Conservation (phyloP, 1,140 invertebrate genomes). For the Heliothis subflexa region DNA sequence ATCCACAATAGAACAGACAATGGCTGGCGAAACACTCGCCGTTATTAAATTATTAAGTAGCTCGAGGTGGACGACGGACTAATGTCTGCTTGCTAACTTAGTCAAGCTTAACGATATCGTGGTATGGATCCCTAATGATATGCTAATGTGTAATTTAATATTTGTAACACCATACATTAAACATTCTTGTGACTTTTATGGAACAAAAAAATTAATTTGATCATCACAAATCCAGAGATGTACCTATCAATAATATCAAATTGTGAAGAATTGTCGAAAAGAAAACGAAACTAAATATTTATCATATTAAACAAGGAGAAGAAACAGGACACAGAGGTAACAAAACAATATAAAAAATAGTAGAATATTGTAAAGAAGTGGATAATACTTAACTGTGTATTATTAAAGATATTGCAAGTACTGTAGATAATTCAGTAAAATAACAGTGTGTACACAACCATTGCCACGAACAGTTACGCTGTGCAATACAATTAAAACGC, state of each 20-base stretch:
- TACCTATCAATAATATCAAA: too few species aligned
- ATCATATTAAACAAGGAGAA: background rate
- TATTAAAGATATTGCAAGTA: constrained; percentile 14
- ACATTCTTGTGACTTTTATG: background rate
- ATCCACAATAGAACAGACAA: constrained; percentile 65
- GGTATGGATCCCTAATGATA: background rate
- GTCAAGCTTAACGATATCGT: constrained; percentile 5
- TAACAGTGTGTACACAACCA: constrained; percentile 7
- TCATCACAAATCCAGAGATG: too few species aligned
- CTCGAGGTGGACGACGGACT: constrained; percentile 43
- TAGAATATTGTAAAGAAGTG: background rate
- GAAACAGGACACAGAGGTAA: background rate
- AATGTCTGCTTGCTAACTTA: constrained; percentile 43
- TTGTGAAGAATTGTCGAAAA: too few species aligned
- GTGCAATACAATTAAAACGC: constrained; percentile 3
- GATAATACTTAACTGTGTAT: background rate
- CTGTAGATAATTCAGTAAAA: background rate
- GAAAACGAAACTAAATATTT: background rate
- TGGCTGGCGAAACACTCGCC: constrained; percentile 67
- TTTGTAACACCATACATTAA: background rate
- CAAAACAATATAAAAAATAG: background rate
- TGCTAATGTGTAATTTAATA: constrained; percentile 1
- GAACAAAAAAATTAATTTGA: too few species aligned
- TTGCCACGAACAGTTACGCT: background rate
- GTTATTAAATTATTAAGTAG: constrained; percentile 79